Conservation (phyloP, 2,113 vertebrate genomes). For the Physeter macrocephalus region DNA sequence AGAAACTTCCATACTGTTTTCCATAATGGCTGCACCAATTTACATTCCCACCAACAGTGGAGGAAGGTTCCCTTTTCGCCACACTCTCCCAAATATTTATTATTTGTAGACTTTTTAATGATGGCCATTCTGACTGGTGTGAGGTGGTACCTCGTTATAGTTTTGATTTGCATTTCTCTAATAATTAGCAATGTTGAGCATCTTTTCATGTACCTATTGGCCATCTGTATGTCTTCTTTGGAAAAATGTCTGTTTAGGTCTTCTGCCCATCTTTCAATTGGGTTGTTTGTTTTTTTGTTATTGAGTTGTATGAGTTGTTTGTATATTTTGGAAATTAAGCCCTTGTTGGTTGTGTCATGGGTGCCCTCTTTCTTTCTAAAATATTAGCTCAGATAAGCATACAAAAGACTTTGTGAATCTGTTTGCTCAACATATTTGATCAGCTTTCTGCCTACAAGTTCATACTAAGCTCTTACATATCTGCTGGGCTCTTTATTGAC, state of each 20-base stretch:
- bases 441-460: slow-evolving; percentile 46
- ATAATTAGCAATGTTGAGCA: not conserved
- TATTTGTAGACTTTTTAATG: not conserved
- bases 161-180: not conserved
- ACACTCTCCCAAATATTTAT: not conserved
- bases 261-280: not conserved
- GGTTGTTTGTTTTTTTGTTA: too few relatives aligned
- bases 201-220: not conserved
- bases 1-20: not conserved
- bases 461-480: not conserved
- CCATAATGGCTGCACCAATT: too few relatives aligned
- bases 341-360: not conserved
- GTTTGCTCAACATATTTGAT: slow-evolving; percentile 37
- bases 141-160: not conserved
- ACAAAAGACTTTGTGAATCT: not conserved
- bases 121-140: not conserved
- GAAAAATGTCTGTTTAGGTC: not conserved
- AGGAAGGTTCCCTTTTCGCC: not conserved
- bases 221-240: not conserved
- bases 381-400: not conserved
- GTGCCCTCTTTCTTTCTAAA: not conserved
- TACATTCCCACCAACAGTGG: not conserved
- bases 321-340: not conserved
- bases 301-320: not conserved
- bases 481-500: not conserved